Evolutionary conservation across 2,888 invertebrate species (phyloP).

Genomic region (Tetropium fuscum): DNA sequence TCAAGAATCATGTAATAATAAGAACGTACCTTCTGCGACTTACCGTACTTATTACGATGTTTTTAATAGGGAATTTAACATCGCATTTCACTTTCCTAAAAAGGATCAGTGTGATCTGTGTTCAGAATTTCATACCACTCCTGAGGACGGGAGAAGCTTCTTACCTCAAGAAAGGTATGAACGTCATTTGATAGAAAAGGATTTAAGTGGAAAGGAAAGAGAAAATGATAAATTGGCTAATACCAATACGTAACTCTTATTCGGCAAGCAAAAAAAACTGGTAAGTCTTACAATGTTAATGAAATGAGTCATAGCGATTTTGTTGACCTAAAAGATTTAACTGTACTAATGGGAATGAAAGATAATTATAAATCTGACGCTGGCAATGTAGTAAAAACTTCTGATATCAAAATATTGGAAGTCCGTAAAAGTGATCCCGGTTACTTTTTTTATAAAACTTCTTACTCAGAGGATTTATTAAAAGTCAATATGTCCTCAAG

Average conservation of each 20-base stretch:
- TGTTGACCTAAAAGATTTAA: constrained; percentile 28
- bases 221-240: not conserved
- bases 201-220: constrained; percentile 15
- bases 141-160: constrained; percentile 14
- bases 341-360: constrained; percentile 24
- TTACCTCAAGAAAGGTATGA: constrained; percentile 17
- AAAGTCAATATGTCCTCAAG: not conserved
- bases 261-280: constrained; percentile 13
- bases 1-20: constrained; percentile 31
- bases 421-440: constrained; percentile 21
- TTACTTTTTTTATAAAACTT: constrained; percentile 29
- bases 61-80: constrained; percentile 27
- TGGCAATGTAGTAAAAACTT: constrained; percentile 22
- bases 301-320: constrained; percentile 28
- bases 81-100: constrained; percentile 25
- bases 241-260: constrained; percentile 4
- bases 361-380: constrained; percentile 15
- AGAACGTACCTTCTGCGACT: not conserved
- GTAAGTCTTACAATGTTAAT: constrained; percentile 20
- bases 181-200: constrained; percentile 18
- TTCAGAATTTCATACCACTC: constrained; percentile 17
- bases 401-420: constrained; percentile 29
- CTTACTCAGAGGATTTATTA: constrained; percentile 23
- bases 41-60: constrained; percentile 26
- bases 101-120: constrained; percentile 29